phyloP scores from a whole-genome alignment of 2,888 invertebrate genomes.

The Aproaerema taeniolella region DNA sequence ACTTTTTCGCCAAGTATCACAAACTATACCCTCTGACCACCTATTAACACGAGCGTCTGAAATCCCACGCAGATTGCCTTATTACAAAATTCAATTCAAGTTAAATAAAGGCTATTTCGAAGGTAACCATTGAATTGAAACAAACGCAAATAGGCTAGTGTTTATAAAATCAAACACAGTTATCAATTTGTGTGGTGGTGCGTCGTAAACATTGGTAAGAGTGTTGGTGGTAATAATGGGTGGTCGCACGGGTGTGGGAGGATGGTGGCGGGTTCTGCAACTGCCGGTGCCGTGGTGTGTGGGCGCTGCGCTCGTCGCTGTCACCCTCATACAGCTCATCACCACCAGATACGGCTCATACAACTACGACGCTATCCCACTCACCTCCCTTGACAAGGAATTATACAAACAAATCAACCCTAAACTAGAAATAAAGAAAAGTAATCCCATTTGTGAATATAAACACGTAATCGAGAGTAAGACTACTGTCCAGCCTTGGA shows the following conservation, averaged over 20 bases:
- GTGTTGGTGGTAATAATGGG: too few relatives aligned
- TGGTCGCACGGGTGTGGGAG: too few relatives aligned
- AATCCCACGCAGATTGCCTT: too few relatives aligned
- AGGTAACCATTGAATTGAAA: too few relatives aligned
- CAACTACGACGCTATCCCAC: constrained; percentile 42
- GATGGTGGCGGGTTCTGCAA: not conserved
- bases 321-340: constrained; percentile 39
- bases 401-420: constrained; percentile 36
- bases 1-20: too few relatives aligned
- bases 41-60: too few relatives aligned
- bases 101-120: too few relatives aligned
- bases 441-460: constrained; percentile 46
- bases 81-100: too few relatives aligned
- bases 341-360: constrained; percentile 33
- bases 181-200: too few relatives aligned
- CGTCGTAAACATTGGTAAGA: not conserved
- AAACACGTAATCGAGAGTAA: constrained; percentile 39
- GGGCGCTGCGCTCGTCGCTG: constrained; percentile 33
- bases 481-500: constrained; percentile 26
- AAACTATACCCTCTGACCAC: too few relatives aligned
- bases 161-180: too few relatives aligned
- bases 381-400: constrained; percentile 30
- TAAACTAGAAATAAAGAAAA: constrained; percentile 24
- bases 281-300: not conserved
- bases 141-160: too few relatives aligned